A percentile compares a stretch with the other conserved stretches of the same genome.
Evolutionary conservation across 2,797 vertebrate species (phyloP).

Genomic region (Gambelia wislizenii): DNA sequence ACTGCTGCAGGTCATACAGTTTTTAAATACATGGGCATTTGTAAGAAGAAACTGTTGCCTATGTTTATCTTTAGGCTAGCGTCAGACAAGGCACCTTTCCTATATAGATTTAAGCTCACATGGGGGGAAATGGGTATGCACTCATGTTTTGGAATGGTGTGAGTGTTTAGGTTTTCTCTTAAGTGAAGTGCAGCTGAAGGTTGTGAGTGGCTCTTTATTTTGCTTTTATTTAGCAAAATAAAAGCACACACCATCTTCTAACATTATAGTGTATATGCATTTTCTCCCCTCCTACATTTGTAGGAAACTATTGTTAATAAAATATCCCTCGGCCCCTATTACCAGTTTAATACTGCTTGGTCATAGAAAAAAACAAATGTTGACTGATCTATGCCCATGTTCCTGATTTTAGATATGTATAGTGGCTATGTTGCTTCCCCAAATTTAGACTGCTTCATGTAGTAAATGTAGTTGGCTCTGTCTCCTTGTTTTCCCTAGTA

Average conservation of each 20-base stretch:
- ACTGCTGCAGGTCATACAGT: neutral
- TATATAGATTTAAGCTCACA: neutral
- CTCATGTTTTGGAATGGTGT: neutral
- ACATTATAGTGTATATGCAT: neutral
- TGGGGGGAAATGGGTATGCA: neutral
- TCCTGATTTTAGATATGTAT: slow-evolving; percentile 5
- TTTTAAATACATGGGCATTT: neutral
- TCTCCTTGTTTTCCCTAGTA: neutral
- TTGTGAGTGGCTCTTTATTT: neutral
- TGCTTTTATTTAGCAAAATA: slow-evolving; percentile 6
- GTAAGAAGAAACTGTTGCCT: neutral
- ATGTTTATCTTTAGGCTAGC: neutral
- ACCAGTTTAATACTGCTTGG: neutral
- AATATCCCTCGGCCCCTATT: neutral
- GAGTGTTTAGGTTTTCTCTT: neutral
- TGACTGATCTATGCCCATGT: slow-evolving; percentile 1
- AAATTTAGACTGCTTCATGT: neutral
- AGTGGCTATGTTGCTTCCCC: neutral
- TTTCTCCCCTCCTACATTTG: neutral
- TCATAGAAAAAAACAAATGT: neutral
- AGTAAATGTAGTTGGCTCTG: neutral
- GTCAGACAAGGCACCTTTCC: neutral
- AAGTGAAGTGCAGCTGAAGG: neutral
- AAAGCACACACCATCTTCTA: neutral
- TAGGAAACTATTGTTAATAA: neutral